Base-by-base conservation (phyloP, 2,797 vertebrate species). In the Nyctalus aviator region DNA sequence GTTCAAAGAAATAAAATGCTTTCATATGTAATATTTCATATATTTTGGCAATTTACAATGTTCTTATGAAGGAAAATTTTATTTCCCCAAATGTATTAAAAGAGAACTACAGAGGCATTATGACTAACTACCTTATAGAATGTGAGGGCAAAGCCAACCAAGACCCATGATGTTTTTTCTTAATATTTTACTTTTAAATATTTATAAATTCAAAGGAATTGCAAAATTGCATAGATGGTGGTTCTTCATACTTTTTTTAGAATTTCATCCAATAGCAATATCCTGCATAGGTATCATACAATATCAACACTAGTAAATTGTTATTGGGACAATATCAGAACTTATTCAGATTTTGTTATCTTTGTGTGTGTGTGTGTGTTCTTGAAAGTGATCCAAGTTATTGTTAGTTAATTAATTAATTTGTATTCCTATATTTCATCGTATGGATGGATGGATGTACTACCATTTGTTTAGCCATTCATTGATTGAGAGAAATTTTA, bases 41-140 rank as follows among this genome's bases (percentile, higher is more conserved):
- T 73, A 77, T 18, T 81, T 92, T 86, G 71, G 30, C 25, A 96
- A 92, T 85, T 75, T 53, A 68, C 44, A 75, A 86, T 86, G 37
- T 59, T 12, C 12, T 12, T 76, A 3, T 66, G 23, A 90, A 76
- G 12, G 14, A 82, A 88, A 75, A 41, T n/a, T 2, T 44, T 32
- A 23, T 41, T 78, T 76, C 5, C 13, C 18, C 3, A 20, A 84
- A 30, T 71, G 79, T 62, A 75, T 62, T 77, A 30, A 62, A 77
- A 75, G 10, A 71, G 68, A 92, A 0, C 59, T n/a, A 32, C 20
- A 81, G 46, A 68, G 17, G 0, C 17, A 53, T 82, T 3, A 76
- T 71, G 21, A 50, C 25, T 46, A 50, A 66, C 41, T 59, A 35
- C 5, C 76, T 48, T 3, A 46, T 44, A 20, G n/a, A 85, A 62